A percentile compares a stretch with the other conserved stretches of the same genome.
phyloP scores from a whole-genome alignment of 1,140 invertebrate species.

The Odontomachus brunneus region DNA sequence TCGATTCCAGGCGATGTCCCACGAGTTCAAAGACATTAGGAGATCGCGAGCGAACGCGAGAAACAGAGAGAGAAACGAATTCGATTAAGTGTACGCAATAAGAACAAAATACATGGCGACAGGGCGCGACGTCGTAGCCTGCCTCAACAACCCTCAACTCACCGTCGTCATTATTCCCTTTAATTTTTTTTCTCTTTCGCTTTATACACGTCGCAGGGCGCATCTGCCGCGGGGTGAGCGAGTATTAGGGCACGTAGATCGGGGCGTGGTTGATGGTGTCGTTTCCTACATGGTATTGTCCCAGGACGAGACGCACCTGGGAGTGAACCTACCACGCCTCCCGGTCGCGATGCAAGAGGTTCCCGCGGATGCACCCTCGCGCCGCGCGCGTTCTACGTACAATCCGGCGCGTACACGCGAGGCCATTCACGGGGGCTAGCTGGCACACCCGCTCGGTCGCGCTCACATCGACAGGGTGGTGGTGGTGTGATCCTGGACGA shows the following conservation, averaged over 20 bases:
- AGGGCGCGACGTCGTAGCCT: background rate
- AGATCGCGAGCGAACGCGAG: too few relatives aligned
- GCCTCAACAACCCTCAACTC: background rate
- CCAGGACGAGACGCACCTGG: conserved; percentile 77
- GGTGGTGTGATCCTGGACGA: conserved; percentile 10
- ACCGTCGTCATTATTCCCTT: conserved; percentile 45
- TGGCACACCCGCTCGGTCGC: conserved; percentile 13
- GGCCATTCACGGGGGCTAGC: conserved; percentile 18
- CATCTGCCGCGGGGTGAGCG: conserved; percentile 73
- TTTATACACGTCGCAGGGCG: conserved; percentile 32
- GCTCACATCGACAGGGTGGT: background rate
- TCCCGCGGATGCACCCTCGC: conserved; percentile 62
- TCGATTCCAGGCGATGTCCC: too few relatives aligned
- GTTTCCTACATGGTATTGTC: conserved; percentile 75
- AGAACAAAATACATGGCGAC: too few relatives aligned
- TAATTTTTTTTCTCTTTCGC: conserved; percentile 44
- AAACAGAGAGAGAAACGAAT: background rate
- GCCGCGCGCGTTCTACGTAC: conserved; percentile 43
- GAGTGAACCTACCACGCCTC: conserved; percentile 80
- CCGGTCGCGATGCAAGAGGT: conserved; percentile 72
- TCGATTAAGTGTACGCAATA: background rate
- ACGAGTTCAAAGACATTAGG: too few relatives aligned
- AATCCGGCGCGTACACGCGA: conserved; percentile 19
- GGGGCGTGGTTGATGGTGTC: conserved; percentile 78
- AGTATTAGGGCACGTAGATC: conserved; percentile 79